These are phyloP conservation scores for Lycodopsis pacificus DNA, from an alignment of 2,797 vertebrate genomes.

Conservation along the genomic window DNA sequence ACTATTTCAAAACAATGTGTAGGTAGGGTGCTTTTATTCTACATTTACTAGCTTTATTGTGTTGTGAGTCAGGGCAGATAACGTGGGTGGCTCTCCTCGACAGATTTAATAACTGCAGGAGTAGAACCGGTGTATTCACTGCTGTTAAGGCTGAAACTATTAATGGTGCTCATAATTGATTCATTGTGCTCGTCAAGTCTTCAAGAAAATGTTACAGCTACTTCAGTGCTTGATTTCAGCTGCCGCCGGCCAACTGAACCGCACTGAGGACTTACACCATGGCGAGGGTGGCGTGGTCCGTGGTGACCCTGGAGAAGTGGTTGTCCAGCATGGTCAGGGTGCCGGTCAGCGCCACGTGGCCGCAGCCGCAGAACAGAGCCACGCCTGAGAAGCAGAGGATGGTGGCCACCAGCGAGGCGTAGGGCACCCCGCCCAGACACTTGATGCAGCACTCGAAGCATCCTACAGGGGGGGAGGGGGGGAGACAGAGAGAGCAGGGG, in stretches of 20 bases:
- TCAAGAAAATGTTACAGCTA: not conserved
- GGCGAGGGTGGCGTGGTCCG: conserved; percentile 91
- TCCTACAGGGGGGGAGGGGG: conserved; percentile 82
- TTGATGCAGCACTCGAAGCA: conserved; percentile 99
- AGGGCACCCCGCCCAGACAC: conserved; percentile 98
- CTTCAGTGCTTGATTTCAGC: not conserved
- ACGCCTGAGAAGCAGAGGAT: conserved; percentile 98
- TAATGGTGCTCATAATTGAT: conserved; percentile 18
- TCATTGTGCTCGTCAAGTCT: not conserved
- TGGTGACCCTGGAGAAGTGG: conserved; percentile 92
- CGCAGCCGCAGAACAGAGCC: conserved; percentile 96
- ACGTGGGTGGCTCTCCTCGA: conserved; percentile 6
- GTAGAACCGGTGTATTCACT: not conserved
- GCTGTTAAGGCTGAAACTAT: conserved; percentile 1
- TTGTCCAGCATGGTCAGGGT: conserved; percentile 95
- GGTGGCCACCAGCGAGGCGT: conserved; percentile 98
- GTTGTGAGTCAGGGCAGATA: conserved; percentile 2
- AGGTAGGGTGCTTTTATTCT: too few relatives aligned
- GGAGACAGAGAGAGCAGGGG: conserved; percentile 55
- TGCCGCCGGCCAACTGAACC: not conserved
- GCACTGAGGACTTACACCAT: conserved; percentile 87
- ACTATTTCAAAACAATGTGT: too few relatives aligned
- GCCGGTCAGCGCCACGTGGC: conserved; percentile 94
- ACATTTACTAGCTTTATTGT: not conserved
- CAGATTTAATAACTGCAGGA: conserved; percentile 20